Conservation (phyloP, 1,140 invertebrate genomes). For the Lordiphosa stackelbergi region DNA sequence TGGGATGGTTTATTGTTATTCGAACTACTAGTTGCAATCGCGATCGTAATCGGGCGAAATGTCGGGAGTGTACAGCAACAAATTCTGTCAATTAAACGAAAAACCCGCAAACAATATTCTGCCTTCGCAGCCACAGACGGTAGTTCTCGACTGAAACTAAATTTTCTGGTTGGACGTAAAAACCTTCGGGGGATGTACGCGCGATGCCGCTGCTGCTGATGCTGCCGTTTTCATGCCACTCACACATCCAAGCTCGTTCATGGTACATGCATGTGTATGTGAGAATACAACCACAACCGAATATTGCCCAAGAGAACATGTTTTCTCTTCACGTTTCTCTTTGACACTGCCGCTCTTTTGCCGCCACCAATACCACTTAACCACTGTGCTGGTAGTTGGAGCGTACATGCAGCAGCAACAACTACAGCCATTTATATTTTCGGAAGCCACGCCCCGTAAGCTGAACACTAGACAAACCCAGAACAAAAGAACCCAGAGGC, state of each 20-base stretch:
- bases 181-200: slow-evolving; percentile 75
- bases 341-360: not conserved
- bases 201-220: slow-evolving; percentile 37
- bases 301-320: slow-evolving; percentile 40
- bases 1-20: slow-evolving; percentile 25
- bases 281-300: slow-evolving; percentile 27
- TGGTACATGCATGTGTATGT: not conserved
- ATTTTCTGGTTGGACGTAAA: slow-evolving; percentile 77
- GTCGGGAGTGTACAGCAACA: slow-evolving; percentile 38
- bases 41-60: slow-evolving; percentile 26
- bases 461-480: slow-evolving; percentile 72
- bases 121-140: slow-evolving; percentile 76
- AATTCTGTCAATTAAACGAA: slow-evolving; percentile 54
- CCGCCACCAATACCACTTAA: slow-evolving; percentile 40
- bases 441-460: slow-evolving; percentile 71
- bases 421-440: slow-evolving; percentile 74
- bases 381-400: slow-evolving; percentile 30
- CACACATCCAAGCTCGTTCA: slow-evolving; percentile 1
- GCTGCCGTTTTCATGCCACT: slow-evolving; percentile 17
- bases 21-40: slow-evolving; percentile 25
- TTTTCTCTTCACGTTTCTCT: slow-evolving; percentile 2
- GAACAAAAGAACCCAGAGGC: slow-evolving; percentile 70
- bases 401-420: slow-evolving; percentile 14
- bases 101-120: slow-evolving; percentile 74
- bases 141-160: slow-evolving; percentile 77